Evolutionary conservation across 1,140 invertebrate species (phyloP), one percentile per base, ranked within the genome.

Genomic region (Heliconius congener): DNA sequence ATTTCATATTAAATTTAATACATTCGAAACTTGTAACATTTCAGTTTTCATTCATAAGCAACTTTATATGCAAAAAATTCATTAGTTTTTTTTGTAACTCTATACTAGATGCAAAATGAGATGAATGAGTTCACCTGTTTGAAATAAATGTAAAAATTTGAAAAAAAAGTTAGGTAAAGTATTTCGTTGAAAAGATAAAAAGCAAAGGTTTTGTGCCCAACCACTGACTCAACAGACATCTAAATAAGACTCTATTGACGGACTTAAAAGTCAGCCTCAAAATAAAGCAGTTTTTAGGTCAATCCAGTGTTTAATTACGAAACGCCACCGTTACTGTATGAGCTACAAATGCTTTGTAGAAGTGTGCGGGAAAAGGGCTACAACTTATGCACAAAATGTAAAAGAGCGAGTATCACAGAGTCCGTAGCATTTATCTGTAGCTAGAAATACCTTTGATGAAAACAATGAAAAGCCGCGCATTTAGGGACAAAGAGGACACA

Each of bases 361-460:
- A 23, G n/a, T 11, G 55, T 77, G 60, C 66, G 66, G 50, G 42
- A 71, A 77, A 77, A 76, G 46, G 60, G n/a, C 66, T 77, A 71
- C 39, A 71, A 77, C 27, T 76, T 71, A 71, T 77, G 66, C 75
- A 77, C 66, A 42, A 77, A 71, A 77, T 76, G 60, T 76, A 76
- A 76, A 71, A 76, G 75, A 76, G 8, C 75, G 27, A 76, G 60
- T 27, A 30, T 70, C 60, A 71, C 39, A 52, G 57, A 76, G 66
- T 52, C 66, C 75, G 66, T 76, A 60, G 66, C 66, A 76, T 76
- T 76, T 76, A 76, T 76, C 66, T 18, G 50, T 76, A 60, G 66
- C 66, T 27, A 92, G 60, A 27, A 66, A 30, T 66, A 66, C 60
- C 27, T 66, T 66, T 66, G 60, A 66, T 16, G 60, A 92, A 66